Evolutionary conservation across 2,888 invertebrate genomes (phyloP).

Genomic region (Eutolmus rufibarbis): DNA sequence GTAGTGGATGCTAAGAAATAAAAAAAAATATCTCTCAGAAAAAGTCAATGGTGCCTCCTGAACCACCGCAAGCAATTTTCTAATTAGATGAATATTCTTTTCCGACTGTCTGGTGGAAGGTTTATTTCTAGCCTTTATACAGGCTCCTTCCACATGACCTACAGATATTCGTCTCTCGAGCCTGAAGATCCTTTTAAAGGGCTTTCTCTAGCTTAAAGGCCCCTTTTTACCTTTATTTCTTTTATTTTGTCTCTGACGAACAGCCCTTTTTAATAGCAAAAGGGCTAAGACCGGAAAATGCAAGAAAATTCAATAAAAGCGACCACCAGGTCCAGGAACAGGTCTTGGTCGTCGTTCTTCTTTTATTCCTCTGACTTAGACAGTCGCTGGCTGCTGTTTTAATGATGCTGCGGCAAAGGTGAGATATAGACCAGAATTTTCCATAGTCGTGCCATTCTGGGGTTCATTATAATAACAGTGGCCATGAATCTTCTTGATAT

Average conservation of each 20-base stretch:
- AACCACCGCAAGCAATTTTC: not conserved
- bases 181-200: not conserved
- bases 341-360: not conserved
- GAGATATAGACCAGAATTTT: not conserved
- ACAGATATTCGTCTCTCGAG: not conserved
- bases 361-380: not conserved
- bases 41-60: not conserved
- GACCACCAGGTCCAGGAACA: not conserved
- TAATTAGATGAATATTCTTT: conserved; percentile 8
- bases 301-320: not conserved
- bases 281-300: not conserved
- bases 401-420: not conserved
- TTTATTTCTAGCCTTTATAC: not conserved
- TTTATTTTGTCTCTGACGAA: not conserved
- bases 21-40: not conserved
- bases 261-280: not conserved
- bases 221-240: not conserved
- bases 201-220: not conserved
- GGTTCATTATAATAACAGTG: not conserved
- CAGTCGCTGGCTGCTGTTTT: not conserved
- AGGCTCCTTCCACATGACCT: not conserved
- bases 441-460: not conserved
- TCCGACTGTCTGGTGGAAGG: not conserved
- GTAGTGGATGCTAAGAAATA: not conserved
- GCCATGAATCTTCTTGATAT: not conserved